Percentiles rank a stretch among this genome's conserved stretches.
These are phyloP conservation scores for Eupeodes luniger DNA, from an alignment of 2,888 invertebrate species.

Conservation along the genomic window DNA sequence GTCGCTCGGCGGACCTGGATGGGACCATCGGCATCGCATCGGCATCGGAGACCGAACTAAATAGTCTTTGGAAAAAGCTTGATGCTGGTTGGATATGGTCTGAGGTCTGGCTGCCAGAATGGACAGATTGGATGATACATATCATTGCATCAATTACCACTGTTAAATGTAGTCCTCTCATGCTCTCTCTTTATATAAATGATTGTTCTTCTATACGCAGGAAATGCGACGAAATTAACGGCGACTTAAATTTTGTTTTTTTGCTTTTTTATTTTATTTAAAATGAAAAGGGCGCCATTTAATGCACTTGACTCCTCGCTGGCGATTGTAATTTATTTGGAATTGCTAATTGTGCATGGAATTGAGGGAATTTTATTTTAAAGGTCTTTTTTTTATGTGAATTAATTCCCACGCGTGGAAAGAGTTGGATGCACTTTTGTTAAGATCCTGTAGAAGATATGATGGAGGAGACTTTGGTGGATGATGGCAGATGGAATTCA, in stretches of 20 bases:
- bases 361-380: conserved; percentile 46
- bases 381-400: conserved; percentile 7
- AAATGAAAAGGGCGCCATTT: conserved; percentile 74
- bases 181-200: too few relatives aligned
- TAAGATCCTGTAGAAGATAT: conserved; percentile 10
- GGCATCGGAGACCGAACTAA: background rate
- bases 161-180: conserved; percentile 31
- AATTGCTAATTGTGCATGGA: conserved; percentile 69
- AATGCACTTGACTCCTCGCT: conserved; percentile 64
- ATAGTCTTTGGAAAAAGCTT: conserved; percentile 36
- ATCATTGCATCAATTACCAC: conserved; percentile 75
- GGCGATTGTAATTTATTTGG: conserved; percentile 55
- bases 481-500: conserved; percentile 1
- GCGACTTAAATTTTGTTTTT: conserved; percentile 37
- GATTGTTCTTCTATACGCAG: conserved; percentile 36
- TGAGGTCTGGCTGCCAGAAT: conserved; percentile 51
- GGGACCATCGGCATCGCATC: too few relatives aligned
- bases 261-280: background rate
- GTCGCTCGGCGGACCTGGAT: background rate
- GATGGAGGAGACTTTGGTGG: background rate
- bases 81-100: conserved; percentile 38
- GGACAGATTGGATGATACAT: conserved; percentile 72
- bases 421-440: conserved; percentile 47
- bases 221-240: conserved; percentile 61
- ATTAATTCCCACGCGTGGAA: conserved; percentile 65